Percentiles rank a stretch among this genome's conserved stretches.
Evolutionary conservation across 2,797 vertebrate genomes (phyloP).

Genomic region (Arctocebus calabarensis): DNA sequence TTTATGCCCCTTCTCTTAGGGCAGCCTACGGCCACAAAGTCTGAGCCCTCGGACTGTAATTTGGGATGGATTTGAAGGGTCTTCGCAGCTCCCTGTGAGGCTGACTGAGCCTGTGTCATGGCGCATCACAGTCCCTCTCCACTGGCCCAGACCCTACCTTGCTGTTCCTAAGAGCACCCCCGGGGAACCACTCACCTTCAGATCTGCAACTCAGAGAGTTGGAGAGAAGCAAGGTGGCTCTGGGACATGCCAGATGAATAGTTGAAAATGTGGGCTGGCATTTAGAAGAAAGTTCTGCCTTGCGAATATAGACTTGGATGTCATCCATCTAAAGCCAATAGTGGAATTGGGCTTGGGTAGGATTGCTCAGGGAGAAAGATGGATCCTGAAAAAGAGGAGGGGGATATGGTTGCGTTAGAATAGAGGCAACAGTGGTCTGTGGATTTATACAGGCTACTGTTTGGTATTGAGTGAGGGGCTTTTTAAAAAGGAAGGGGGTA

Average conservation of each 20-base stretch:
- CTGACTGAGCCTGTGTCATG: neutral
- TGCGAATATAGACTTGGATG: conserved; percentile 4
- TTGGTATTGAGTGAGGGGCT: neutral
- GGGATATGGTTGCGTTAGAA: neutral
- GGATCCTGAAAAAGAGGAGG: neutral
- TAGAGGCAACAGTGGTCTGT: neutral
- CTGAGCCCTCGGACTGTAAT: neutral
- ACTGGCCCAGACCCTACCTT: neutral
- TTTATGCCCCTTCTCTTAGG: neutral
- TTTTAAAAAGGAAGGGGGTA: neutral
- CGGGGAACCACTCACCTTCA: neutral
- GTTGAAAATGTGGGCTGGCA: conserved; percentile 44
- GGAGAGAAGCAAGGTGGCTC: neutral
- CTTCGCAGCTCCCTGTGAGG: neutral
- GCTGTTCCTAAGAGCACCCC: neutral
- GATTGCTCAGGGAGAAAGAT: neutral
- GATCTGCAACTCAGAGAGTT: neutral
- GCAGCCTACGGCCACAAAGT: neutral
- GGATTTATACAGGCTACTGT: neutral
- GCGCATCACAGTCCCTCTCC: neutral
- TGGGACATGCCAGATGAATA: conserved; percentile 6
- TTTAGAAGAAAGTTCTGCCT: conserved; percentile 53
- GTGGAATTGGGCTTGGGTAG: neutral
- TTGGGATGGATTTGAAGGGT: neutral
- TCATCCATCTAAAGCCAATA: neutral